Conservation (phyloP, 2,113 vertebrate species). For the Herpetotheres cachinnans region DNA sequence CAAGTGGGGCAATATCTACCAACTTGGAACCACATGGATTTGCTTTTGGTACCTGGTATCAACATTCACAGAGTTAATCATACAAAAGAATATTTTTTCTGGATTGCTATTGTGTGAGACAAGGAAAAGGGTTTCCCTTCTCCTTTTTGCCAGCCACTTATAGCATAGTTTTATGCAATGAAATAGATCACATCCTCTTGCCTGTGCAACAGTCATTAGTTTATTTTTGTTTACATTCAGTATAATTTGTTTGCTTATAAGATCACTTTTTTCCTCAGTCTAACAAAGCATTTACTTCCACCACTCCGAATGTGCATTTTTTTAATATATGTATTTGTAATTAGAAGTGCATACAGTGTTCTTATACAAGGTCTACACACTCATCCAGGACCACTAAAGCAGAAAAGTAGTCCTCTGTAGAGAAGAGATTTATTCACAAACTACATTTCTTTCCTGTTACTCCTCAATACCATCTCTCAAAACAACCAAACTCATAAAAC, state of each 20-base stretch:
- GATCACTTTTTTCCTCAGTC: background rate
- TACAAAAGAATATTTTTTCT: background rate
- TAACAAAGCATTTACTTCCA: background rate
- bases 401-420: background rate
- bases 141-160: background rate
- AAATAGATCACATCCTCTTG: constrained; percentile 36
- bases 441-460: background rate
- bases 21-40: background rate
- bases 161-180: background rate
- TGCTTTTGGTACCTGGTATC: background rate
- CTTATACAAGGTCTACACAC: background rate
- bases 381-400: background rate
- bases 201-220: background rate
- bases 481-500: background rate
- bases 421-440: background rate
- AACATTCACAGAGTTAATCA: background rate
- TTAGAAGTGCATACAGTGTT: background rate
- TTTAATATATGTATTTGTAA: background rate
- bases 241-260: constrained; percentile 5
- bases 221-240: constrained; percentile 31
- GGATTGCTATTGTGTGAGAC: background rate
- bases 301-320: background rate
- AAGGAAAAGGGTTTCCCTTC: background rate
- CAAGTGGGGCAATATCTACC: background rate
- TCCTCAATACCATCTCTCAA: background rate